Percentiles rank a stretch among this genome's conserved stretches.
Evolutionary conservation across 2,797 vertebrate genomes (phyloP).

Genomic region (Melanotaenia parkinsoni): DNA sequence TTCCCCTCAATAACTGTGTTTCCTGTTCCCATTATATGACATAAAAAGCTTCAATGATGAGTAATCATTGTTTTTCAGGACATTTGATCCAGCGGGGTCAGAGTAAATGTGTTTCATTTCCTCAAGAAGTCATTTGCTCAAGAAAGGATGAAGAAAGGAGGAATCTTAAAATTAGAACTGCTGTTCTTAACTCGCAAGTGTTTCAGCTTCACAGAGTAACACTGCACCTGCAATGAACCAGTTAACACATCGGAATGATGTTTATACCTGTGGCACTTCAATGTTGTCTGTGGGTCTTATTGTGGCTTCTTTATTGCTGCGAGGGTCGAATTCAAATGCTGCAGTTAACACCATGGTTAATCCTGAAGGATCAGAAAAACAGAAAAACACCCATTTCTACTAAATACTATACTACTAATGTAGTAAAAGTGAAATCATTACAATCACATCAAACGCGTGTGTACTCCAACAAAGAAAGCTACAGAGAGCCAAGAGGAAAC

Average conservation of each 20-base stretch:
- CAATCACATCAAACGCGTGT: background rate
- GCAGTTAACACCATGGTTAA: conserved; percentile 96
- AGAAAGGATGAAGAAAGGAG: background rate
- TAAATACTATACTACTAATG: background rate
- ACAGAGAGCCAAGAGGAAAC: conserved; percentile 58
- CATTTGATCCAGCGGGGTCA: background rate
- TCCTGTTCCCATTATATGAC: background rate
- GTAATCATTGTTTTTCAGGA: too few relatives aligned
- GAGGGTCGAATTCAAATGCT: conserved; percentile 97
- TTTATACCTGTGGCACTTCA: conserved; percentile 94
- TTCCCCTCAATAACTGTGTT: background rate
- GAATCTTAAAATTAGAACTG: too few relatives aligned
- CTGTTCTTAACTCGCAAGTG: too few relatives aligned
- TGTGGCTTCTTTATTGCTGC: conserved; percentile 97
- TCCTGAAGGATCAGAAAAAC: conserved; percentile 77
- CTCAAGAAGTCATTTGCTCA: background rate
- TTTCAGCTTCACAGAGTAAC: background rate
- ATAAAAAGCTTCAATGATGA: background rate
- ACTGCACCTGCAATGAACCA: background rate
- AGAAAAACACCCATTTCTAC: background rate
- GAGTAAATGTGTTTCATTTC: background rate
- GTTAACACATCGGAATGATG: background rate
- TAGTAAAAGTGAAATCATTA: fast-evolving
- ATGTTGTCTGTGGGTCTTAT: conserved; percentile 97
- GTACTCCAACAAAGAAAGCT: background rate